Conservation (phyloP, 2,888 invertebrate species). For the Amphimallon solstitiale region DNA sequence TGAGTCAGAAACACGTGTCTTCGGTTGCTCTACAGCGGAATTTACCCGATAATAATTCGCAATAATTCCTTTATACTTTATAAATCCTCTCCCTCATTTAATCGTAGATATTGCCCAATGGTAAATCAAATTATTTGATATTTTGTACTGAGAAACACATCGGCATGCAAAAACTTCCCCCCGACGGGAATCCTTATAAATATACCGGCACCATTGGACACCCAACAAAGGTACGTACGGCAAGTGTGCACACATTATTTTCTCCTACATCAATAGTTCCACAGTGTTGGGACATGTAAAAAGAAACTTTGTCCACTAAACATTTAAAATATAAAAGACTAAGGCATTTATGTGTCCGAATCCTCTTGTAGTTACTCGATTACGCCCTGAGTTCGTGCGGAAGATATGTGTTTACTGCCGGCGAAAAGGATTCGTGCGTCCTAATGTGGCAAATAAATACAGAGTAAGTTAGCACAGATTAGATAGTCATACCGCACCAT, state of each 20-base stretch:
- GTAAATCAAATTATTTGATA: slow-evolving; percentile 65
- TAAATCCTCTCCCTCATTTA: not conserved
- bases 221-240: slow-evolving; percentile 67
- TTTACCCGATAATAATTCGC: too few relatives aligned
- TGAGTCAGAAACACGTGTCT: too few relatives aligned
- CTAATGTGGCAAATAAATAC: slow-evolving; percentile 70
- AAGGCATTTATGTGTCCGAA: not conserved
- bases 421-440: slow-evolving; percentile 65
- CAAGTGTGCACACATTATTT: too few relatives aligned
- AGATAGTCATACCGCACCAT: too few relatives aligned
- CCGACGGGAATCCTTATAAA: slow-evolving; percentile 81
- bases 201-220: slow-evolving; percentile 73
- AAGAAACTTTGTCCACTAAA: too few relatives aligned
- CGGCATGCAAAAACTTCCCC: slow-evolving; percentile 75
- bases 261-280: too few relatives aligned
- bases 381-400: slow-evolving; percentile 64
- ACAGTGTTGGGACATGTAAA: too few relatives aligned
- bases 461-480: slow-evolving; percentile 60
- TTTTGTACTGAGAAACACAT: slow-evolving; percentile 73
- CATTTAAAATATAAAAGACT: too few relatives aligned
- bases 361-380: slow-evolving; percentile 57
- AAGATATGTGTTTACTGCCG: slow-evolving; percentile 67
- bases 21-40: too few relatives aligned
- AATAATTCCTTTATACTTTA: not conserved
- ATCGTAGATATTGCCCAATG: slow-evolving; percentile 59